Base-by-base conservation (phyloP, 2,797 vertebrate genomes). In the Falco rusticolus region DNA sequence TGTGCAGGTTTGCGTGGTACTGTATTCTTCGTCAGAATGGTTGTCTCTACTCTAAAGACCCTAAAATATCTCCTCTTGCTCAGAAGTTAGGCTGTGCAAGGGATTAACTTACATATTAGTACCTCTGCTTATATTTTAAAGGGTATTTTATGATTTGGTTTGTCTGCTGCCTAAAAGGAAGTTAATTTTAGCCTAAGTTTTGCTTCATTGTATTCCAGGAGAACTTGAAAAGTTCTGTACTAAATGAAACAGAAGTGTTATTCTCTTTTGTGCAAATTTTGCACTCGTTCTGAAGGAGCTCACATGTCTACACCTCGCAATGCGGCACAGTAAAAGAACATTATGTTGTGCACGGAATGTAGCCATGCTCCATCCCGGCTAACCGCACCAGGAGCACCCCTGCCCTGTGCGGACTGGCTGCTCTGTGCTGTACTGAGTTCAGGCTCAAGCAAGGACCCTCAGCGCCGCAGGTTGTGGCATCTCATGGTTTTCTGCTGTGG, bases 281-380 rank as follows among this genome's bases (percentile, higher is more conserved):
- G 72, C 53, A 6, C 33, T 16, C 5, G 53, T 50, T 84, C 41
- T 43, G 41, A 20, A 5, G 2, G 24, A 43, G 20, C 65, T 7
- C 3, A 21, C 5, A 1, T 2, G 3, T 7, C 77, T 25, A 4
- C 41, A 31, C 54, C 68, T 45, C 3, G 5, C n/a, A 3, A 1
- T 3, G 64, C 2, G 2, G 31, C 37, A 4, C 11, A 5, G 66
- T 1, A 1, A 2, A 33, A 29, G 51, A 11, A 5, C 13, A 0
- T 5, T 2, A 1, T 5, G 2, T 6, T 2, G 43, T 28, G 34
- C 16, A 3, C 16, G 66, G 34, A 5, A 4, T 0, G 20, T 34
- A 7, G 51, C 59, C 37, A 0, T 3, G 2, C 25, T 1, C 0
- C 9, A 1, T 5, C 39, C 59, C 1, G 37, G 65, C 6, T 7